These are phyloP conservation scores for Apis mellifera DNA, from an alignment of 1,140 invertebrate species.

Conservation along the genomic window Amel_HAv3.1 CM009946.2:6666501-6667000, in stretches of 20 bases:
- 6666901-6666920: constrained; percentile 70
- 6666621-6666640: constrained; percentile 6
- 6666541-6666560: no score
- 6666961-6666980: constrained; percentile 29
- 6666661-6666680: constrained; percentile 12
- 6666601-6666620: not conserved
- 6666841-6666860: constrained; percentile 35
- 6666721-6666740: not conserved
- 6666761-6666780: constrained; percentile 19
- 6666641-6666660: not conserved
- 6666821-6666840: constrained; percentile 24
- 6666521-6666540: not conserved
- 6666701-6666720: constrained; percentile 39
- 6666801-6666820: not conserved
- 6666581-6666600: not conserved
- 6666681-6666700: constrained; percentile 21
- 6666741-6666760: not conserved
- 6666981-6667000: constrained; percentile 37
- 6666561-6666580: not conserved
- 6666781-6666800: constrained; percentile 28
- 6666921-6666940: constrained; percentile 78
- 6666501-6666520: no score
- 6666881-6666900: constrained; percentile 67
- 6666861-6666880: constrained; percentile 1
- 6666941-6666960: constrained; percentile 75